Conservation (phyloP, 2,888 invertebrate species). For the Drosophila suboccidentalis region DNA sequence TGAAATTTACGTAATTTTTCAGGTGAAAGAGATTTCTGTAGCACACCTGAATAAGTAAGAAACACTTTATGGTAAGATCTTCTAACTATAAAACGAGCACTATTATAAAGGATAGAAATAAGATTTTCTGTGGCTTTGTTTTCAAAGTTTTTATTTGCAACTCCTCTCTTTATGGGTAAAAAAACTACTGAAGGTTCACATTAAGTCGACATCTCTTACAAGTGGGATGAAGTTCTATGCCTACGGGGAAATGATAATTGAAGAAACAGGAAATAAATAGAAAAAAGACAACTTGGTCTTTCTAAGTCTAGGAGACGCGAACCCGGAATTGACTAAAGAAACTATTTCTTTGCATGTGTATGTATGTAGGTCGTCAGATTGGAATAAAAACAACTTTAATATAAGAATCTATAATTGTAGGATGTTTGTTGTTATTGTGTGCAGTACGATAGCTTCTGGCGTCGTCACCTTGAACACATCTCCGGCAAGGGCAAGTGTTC, state of each 20-base stretch:
- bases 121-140: too few species aligned
- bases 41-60: too few species aligned
- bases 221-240: too few species aligned
- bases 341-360: neutral
- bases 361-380: neutral
- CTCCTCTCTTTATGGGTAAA: too few species aligned
- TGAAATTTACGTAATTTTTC: too few species aligned
- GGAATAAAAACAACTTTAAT: neutral
- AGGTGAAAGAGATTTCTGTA: too few species aligned
- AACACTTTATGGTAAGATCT: too few species aligned
- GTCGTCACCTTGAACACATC: constrained; percentile 52
- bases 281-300: neutral
- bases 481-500: constrained; percentile 48
- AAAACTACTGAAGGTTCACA: too few species aligned
- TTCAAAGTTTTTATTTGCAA: too few species aligned
- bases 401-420: neutral
- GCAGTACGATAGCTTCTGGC: constrained; percentile 29
- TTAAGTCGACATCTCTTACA: too few species aligned
- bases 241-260: neutral
- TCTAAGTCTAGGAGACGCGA: neutral
- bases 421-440: neutral
- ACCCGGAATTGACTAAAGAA: neutral
- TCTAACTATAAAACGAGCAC: too few species aligned
- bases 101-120: too few species aligned
- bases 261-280: neutral